phyloP scores from a whole-genome alignment of 2,797 vertebrate species.

The Delichon dasypus region DNA sequence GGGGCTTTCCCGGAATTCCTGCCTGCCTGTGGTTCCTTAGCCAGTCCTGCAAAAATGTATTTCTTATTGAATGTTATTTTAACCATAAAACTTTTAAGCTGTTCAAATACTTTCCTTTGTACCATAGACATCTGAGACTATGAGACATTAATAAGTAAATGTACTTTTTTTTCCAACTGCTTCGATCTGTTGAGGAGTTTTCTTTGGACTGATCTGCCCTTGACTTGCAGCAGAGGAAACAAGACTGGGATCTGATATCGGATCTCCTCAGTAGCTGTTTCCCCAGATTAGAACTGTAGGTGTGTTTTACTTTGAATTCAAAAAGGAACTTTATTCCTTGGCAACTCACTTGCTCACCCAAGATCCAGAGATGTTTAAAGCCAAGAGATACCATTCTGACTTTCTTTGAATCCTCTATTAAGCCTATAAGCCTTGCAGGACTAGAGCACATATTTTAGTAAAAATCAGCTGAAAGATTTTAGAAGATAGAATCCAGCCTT shows the following conservation, averaged over 20 bases:
- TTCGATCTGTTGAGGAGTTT: slow-evolving; percentile 33
- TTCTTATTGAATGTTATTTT: slow-evolving; percentile 68
- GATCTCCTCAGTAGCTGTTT: slow-evolving; percentile 16
- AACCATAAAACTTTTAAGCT: slow-evolving; percentile 61
- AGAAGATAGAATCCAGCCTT: background rate
- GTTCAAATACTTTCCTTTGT: slow-evolving; percentile 64
- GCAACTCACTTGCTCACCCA: background rate
- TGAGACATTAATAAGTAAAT: slow-evolving; percentile 45
- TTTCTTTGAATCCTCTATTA: background rate
- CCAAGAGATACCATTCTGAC: background rate
- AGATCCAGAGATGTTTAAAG: background rate
- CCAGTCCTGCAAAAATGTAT: slow-evolving; percentile 57
- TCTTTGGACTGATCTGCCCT: slow-evolving; percentile 29
- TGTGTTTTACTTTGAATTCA: background rate
- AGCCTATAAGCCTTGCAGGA: background rate
- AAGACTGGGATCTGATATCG: background rate
- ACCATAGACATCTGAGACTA: slow-evolving; percentile 31
- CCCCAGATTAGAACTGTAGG: background rate
- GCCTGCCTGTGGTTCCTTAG: slow-evolving; percentile 52
- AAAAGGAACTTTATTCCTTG: background rate
- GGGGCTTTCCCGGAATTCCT: slow-evolving; percentile 65
- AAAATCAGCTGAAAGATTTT: background rate
- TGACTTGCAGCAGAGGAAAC: slow-evolving; percentile 5
- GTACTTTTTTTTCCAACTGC: slow-evolving; percentile 1
- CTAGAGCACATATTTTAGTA: background rate